Base-by-base conservation (phyloP, 2,888 invertebrate genomes). In the Ecliptopera silaceata region DNA sequence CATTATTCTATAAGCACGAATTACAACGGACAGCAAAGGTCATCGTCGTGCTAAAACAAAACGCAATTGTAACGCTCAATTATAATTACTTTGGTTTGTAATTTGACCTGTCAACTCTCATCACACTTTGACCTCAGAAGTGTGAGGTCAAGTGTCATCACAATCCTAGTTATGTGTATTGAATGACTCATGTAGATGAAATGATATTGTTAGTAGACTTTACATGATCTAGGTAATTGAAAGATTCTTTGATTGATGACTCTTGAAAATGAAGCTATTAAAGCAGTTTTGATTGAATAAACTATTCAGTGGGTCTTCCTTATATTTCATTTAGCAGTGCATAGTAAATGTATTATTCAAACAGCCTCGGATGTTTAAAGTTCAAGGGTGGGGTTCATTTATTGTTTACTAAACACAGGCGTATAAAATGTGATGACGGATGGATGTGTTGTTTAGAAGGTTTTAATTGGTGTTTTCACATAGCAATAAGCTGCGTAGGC, bases 371-470 rank as follows among this genome's bases (percentile, higher is more conserved):
- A 65, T 66, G 60, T 65, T 73, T 31, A 84, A 82, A 86, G 84
- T 84, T 85, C 88, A 88, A 86, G 88, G 86, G 71, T 68, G 65
- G 20, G 66, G 66, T 72, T 61, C 62, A 66, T 66, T 78, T 69
- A 82, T 86, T 86, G 83, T 86, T 83, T 77, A 79, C 74, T 64
- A 72, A 78, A 73, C 63, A 64, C 65, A 51, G 57, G 53, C 62
- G 58, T 60, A n/a, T 26, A 45, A 34, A 56, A 47, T 53, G 36
- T 36, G 54, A 59, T 59, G 52, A 62, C 56, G 67, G 62, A 65
- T 64, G 65, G 65, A 63, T 65, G 65, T 59, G 72, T 74, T 68
- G 71, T 74, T 66, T 68, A 63, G 59, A 70, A 69, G 63, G 63
- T 56, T 70, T 66, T 82, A 77, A 80, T 80, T 77, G 72, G 66